phyloP scores from a whole-genome alignment of 2,113 vertebrate genomes.

The Seriola dumerili region DNA sequence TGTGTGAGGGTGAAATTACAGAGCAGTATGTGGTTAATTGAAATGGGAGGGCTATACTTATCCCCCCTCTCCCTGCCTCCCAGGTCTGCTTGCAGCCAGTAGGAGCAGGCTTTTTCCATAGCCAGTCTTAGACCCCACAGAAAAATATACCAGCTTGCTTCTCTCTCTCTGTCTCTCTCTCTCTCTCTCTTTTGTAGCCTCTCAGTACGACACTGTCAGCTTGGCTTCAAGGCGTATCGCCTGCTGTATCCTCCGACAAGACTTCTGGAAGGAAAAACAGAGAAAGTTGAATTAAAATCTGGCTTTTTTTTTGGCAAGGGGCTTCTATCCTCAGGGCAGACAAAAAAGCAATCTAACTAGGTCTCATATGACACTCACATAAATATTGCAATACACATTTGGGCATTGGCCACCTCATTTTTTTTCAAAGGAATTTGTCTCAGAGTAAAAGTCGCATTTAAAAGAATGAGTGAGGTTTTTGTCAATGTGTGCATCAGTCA shows the following conservation, averaged over 20 bases:
- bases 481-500: slow-evolving; percentile 55
- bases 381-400: slow-evolving; percentile 69
- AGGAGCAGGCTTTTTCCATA: slow-evolving; percentile 47
- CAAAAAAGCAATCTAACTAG: slow-evolving; percentile 65
- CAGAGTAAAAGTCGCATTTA: slow-evolving; percentile 49
- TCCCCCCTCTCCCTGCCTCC: slow-evolving; percentile 33
- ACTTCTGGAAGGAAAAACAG: slow-evolving; percentile 55
- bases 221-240: slow-evolving; percentile 46
- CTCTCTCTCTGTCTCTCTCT: slow-evolving; percentile 14
- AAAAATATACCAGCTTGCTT: slow-evolving; percentile 43
- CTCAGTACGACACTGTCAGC: slow-evolving; percentile 29
- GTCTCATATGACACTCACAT: slow-evolving; percentile 62
- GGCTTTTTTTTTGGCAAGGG: slow-evolving; percentile 46
- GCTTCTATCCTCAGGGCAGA: slow-evolving; percentile 54
- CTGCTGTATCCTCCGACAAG: slow-evolving; percentile 42
- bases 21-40: slow-evolving; percentile 63
- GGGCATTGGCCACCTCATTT: slow-evolving; percentile 38
- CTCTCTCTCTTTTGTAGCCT: background rate
- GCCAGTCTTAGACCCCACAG: slow-evolving; percentile 28
- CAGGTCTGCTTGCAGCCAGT: slow-evolving; percentile 41
- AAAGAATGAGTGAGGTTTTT: slow-evolving; percentile 49
- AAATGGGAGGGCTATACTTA: slow-evolving; percentile 32
- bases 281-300: slow-evolving; percentile 65
- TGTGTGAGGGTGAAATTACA: slow-evolving; percentile 70
- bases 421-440: slow-evolving; percentile 47